Evolutionary conservation across 2,888 invertebrate species (phyloP), one percentile per base, ranked within the genome.

Genomic region (Archips xylosteana): DNA sequence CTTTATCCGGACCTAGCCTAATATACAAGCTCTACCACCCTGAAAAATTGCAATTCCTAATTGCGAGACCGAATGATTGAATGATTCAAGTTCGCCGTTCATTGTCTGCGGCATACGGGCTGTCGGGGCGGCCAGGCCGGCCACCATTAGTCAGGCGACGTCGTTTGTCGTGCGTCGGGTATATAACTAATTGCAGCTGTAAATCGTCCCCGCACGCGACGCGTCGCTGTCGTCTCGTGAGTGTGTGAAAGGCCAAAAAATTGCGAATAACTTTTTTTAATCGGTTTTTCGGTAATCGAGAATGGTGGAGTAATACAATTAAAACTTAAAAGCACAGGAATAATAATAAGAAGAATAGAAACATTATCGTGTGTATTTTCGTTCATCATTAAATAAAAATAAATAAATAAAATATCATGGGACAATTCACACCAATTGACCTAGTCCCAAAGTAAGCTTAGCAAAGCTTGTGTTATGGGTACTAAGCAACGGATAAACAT

Each of bases 101-200:
- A 88, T 89, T 88, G 88, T 88, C 83, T 85, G 86, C 82, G 83
- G 87, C 85, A 79, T 81, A 82, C 80, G 82, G 84, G 82, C 85
- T 86, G 85, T 83, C 83, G 81, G 81, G 32, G 80, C 84, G 81
- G 82, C 82, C 82, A 74, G 78, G 78, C 78, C 78, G 76, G 77
- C 82, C 77, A 81, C 85, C 89, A 90, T 91, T 90, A 87, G 87
- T 91, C 89, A 91, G 87, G 76, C 81, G 81, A 82, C 85, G 86
- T 89, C 91, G 90, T 90, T 90, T 88, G 90, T 90, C 89, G 87
- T 82, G 83, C 87, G 88, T 87, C 87, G 82, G 76, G 60, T 86
- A 90, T 89, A 88, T 91, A 91, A 92, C 91, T 92, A 92, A 92
- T 92, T 91, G 90, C 87, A 75, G 88, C 85, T 89, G 90, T 91